A percentile compares a stretch with the other conserved stretches of the same genome.
Conservation (phyloP, 2,888 invertebrate genomes). For the Nemurella pictetii region DNA sequence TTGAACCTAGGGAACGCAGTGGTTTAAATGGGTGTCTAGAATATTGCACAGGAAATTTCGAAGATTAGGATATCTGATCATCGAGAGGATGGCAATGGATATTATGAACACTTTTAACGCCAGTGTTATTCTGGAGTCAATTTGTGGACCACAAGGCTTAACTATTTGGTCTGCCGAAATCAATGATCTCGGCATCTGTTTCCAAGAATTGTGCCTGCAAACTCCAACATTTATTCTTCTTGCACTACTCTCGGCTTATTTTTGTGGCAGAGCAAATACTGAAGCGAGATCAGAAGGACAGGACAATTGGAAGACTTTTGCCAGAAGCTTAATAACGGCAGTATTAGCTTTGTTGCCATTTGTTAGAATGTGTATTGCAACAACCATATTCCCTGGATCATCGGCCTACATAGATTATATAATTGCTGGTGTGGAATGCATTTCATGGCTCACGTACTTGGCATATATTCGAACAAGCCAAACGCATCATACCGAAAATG, state of each 20-base stretch:
- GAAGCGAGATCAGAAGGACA: conserved; percentile 54
- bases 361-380: conserved; percentile 58
- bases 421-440: conserved; percentile 67
- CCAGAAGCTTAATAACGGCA: conserved; percentile 66
- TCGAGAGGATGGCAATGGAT: neutral
- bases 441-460: conserved; percentile 83
- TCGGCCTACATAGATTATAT: conserved; percentile 68
- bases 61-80: too few species aligned
- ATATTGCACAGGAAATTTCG: too few species aligned
- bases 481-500: neutral
- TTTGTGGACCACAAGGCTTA: conserved; percentile 75
- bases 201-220: conserved; percentile 79
- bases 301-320: conserved; percentile 52
- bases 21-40: too few species aligned
- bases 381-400: conserved; percentile 46
- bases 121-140: conserved; percentile 42
- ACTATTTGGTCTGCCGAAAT: conserved; percentile 68
- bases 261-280: conserved; percentile 66
- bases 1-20: too few species aligned
- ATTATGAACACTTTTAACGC: neutral
- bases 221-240: conserved; percentile 74
- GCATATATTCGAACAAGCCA: conserved; percentile 58
- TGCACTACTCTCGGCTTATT: conserved; percentile 78
- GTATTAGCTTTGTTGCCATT: conserved; percentile 69
- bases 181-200: conserved; percentile 81